Conservation (phyloP, 2,888 invertebrate species). For the Imbricaverruca yamaguchii region DNA sequence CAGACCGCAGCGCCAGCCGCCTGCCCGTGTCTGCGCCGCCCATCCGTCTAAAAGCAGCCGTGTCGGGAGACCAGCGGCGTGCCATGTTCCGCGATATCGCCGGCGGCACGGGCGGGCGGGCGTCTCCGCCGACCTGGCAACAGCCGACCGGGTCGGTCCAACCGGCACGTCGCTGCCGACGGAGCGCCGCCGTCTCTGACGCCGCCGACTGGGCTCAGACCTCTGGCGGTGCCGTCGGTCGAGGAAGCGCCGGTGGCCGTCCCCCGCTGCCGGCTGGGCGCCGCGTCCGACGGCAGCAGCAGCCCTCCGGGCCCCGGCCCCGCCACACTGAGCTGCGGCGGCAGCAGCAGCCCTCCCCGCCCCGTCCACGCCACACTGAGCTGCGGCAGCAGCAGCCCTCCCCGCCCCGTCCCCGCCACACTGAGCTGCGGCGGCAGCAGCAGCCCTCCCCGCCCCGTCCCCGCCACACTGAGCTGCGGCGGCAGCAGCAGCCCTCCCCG, state of each 20-base stretch:
- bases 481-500: no score
- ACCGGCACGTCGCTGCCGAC: background rate
- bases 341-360: background rate
- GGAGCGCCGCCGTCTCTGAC: background rate
- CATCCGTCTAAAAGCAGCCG: no score
- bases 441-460: no score
- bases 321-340: background rate
- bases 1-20: no score
- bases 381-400: background rate
- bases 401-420: background rate
- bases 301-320: background rate
- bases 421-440: background rate
- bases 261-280: background rate
- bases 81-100: background rate
- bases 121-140: background rate
- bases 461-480: no score
- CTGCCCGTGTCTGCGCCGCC: no score
- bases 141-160: background rate
- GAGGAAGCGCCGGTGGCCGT: background rate
- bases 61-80: no score
- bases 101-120: background rate
- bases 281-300: background rate
- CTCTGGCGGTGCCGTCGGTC: background rate
- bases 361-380: background rate
- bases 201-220: background rate